phyloP scores from a whole-genome alignment of 2,888 invertebrate species.

The Stenichneumon culpator region DNA sequence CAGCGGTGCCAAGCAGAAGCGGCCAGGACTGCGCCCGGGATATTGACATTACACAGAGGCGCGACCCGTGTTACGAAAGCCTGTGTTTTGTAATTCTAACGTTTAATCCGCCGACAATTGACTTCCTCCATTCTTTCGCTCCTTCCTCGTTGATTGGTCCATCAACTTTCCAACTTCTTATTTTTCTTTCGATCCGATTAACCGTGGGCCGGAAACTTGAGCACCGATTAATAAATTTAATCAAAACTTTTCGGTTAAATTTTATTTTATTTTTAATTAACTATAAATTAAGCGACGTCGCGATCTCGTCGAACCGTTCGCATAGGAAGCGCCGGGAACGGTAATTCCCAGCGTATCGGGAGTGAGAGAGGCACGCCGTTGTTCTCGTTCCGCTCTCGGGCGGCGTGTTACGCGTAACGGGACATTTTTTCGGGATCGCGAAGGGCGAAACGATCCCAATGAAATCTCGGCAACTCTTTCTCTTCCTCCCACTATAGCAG shows the following conservation, averaged over 20 bases:
- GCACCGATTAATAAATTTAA: not conserved
- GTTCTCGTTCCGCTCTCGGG: constrained; percentile 41
- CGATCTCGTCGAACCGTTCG: constrained; percentile 46
- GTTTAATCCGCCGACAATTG: not conserved
- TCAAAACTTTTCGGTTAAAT: not conserved
- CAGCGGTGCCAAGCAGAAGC: constrained; percentile 78
- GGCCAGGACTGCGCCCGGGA: constrained; percentile 87
- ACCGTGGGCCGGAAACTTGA: not conserved
- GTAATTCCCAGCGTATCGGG: constrained; percentile 30
- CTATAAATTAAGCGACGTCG: constrained; percentile 45
- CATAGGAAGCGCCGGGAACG: constrained; percentile 27
- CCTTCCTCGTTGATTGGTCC: not conserved
- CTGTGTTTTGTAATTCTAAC: not conserved
- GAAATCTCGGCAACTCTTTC: constrained; percentile 13
- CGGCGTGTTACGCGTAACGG: constrained; percentile 58
- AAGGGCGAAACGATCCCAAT: constrained; percentile 36
- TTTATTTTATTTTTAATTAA: not conserved
- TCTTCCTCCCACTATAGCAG: not conserved
- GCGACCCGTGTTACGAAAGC: constrained; percentile 17
- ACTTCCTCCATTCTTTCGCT: constrained; percentile 8
- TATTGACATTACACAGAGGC: constrained; percentile 81
- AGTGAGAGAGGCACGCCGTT: constrained; percentile 11
- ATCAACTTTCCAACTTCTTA: not conserved
- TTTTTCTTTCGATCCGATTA: not conserved
- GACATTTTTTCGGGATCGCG: constrained; percentile 39